Evolutionary conservation across 2,888 invertebrate species (phyloP), one percentile per base, ranked within the genome.

Genomic region (Biston betularia): DNA sequence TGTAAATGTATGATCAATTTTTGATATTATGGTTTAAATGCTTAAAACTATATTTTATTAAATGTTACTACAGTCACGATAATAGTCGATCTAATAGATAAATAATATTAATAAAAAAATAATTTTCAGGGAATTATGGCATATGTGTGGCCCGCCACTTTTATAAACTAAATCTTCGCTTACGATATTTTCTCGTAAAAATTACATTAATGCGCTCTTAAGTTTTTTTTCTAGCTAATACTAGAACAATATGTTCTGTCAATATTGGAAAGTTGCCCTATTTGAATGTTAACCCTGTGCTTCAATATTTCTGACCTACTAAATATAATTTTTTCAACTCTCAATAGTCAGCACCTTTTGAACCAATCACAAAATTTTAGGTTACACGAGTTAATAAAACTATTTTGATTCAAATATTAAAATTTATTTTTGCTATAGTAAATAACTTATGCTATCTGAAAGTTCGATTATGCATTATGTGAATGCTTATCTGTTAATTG

Each of bases 81-180:
- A 3, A 24, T 24, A 24, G 24, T 24, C 24, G 3, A 24, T 24
- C 0, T 38, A 38, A 38, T 9, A 38, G 38, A 38, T 38, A 38
- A 0, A 4, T 38, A 38, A 38, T 9, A 38, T 38, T 8, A 9
- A 8, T 38, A 38, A 8, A 38, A 38, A 38, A 4, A 6, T 9
- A 38, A 38, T 8, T 38, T 38, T 38, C 38, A 38, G 38, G 8
- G 6, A 9, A 38, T 8, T 38, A 38, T 6, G 9, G 38, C 9
- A 38, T 6, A 8, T 4, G 15, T 52, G 80, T 84, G 82, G 83
- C 85, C 85, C 72, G 85, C 85, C 84, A 85, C 82, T 66, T 76
- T 71, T 5, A 52, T 14, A 57, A 35, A 61, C 75, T 12, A 8
- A 50, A 34, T n/a, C 10, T 34, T 34, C 7, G 34, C 34, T n/a